Evolutionary conservation across 2,113 vertebrate species (phyloP).

Genomic region (Poicephalus meyeri): DNA sequence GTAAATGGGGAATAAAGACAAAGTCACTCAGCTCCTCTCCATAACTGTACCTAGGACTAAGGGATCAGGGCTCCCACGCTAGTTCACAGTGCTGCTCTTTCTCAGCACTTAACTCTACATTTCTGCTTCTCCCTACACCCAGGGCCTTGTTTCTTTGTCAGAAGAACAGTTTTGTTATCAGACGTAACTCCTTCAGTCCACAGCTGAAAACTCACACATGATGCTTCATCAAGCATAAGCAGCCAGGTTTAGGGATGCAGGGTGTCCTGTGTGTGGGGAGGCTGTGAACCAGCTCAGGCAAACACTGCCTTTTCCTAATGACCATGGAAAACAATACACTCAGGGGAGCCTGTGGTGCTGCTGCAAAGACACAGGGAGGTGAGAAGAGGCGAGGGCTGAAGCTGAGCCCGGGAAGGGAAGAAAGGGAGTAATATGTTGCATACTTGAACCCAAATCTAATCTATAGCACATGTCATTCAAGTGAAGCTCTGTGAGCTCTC

Average conservation of each 20-base stretch:
- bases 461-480: neutral
- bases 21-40: neutral
- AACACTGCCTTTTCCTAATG: neutral
- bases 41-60: neutral
- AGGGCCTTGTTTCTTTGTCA: neutral
- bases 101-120: neutral
- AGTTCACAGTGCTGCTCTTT: neutral
- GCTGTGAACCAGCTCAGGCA: neutral
- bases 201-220: fast-evolving
- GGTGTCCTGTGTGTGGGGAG: neutral
- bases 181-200: neutral
- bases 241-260: neutral
- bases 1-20: neutral
- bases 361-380: neutral
- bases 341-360: neutral
- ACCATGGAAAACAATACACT: neutral
- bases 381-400: neutral
- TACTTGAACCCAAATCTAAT: neutral
- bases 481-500: neutral
- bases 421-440: neutral
- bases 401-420: neutral
- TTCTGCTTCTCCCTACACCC: neutral
- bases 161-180: neutral
- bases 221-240: neutral
- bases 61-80: neutral